These are phyloP conservation scores for Centroberyx gerrardi DNA, from an alignment of 2,797 vertebrate species.

Conservation along the genomic window DNA sequence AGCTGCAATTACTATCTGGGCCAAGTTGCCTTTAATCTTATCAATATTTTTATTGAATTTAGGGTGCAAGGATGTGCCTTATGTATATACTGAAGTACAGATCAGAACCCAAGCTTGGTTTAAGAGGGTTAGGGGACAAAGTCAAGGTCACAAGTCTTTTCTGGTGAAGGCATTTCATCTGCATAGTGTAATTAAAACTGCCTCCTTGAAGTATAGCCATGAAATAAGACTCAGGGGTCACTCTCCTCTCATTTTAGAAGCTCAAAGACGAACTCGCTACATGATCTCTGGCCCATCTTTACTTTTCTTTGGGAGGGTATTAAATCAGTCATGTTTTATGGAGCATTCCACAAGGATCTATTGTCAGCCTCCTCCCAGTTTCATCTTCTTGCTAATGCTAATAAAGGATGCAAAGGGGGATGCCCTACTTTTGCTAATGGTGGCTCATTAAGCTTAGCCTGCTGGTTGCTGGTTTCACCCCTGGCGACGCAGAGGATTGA, in stretches of 20 bases:
- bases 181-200: conserved; percentile 66
- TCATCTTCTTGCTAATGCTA: conserved; percentile 59
- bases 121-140: conserved; percentile 39
- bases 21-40: conserved; percentile 32
- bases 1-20: conserved; percentile 35
- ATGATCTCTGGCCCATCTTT: conserved; percentile 53
- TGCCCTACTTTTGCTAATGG: conserved; percentile 73
- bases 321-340: conserved; percentile 69
- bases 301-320: conserved; percentile 65
- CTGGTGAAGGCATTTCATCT: conserved; percentile 47
- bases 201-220: conserved; percentile 43
- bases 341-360: conserved; percentile 63
- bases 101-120: conserved; percentile 37
- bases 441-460: conserved; percentile 62
- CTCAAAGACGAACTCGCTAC: conserved; percentile 49
- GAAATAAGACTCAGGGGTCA: conserved; percentile 48
- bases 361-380: conserved; percentile 57
- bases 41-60: conserved; percentile 48
- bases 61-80: conserved; percentile 23
- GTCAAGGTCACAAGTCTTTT: conserved; percentile 67
- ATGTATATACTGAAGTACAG: conserved; percentile 33
- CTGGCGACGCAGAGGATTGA: conserved; percentile 42
- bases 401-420: conserved; percentile 69
- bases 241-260: conserved; percentile 40
- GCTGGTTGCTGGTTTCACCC: conserved; percentile 56